phyloP scores from a whole-genome alignment of 2,888 invertebrate genomes.

The Helleia helle region DNA sequence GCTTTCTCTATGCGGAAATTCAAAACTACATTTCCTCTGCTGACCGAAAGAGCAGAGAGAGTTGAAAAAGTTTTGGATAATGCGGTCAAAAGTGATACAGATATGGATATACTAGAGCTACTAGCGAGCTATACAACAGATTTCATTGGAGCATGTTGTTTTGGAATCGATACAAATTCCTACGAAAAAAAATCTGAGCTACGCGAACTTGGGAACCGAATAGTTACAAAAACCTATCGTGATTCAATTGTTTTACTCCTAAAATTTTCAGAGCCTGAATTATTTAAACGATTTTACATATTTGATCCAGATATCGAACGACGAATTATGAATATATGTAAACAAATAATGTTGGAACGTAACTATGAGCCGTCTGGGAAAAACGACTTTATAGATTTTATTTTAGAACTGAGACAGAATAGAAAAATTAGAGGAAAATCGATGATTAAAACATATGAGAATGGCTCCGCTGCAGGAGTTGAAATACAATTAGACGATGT shows the following conservation, averaged over 20 bases:
- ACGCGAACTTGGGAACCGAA: constrained; percentile 26
- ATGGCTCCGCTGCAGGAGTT: constrained; percentile 34
- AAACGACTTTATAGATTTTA: constrained; percentile 35
- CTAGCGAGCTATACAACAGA: constrained; percentile 40
- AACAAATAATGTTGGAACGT: constrained; percentile 34
- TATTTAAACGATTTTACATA: constrained; percentile 24
- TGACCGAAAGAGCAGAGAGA: constrained; percentile 44
- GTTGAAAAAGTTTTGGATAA: constrained; percentile 25
- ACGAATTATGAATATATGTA: constrained; percentile 27
- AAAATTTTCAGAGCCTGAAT: constrained; percentile 24
- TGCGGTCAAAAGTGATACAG: constrained; percentile 9
- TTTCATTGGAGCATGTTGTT: constrained; percentile 39
- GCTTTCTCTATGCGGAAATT: constrained; percentile 50
- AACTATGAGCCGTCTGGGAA: constrained; percentile 36
- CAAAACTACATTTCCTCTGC: constrained; percentile 50
- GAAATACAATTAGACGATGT: constrained; percentile 36
- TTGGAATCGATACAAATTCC: constrained; percentile 33
- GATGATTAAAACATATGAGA: constrained; percentile 31
- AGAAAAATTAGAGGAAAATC: constrained; percentile 43
- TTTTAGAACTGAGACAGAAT: constrained; percentile 33
- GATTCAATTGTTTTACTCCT: not conserved
- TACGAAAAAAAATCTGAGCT: constrained; percentile 33
- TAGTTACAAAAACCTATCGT: constrained; percentile 21
- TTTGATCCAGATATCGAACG: constrained; percentile 22
- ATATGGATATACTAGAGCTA: constrained; percentile 27